These are phyloP conservation scores for Apis laboriosa DNA, from an alignment of 1,140 invertebrate genomes.

Conservation along the genomic window DNA sequence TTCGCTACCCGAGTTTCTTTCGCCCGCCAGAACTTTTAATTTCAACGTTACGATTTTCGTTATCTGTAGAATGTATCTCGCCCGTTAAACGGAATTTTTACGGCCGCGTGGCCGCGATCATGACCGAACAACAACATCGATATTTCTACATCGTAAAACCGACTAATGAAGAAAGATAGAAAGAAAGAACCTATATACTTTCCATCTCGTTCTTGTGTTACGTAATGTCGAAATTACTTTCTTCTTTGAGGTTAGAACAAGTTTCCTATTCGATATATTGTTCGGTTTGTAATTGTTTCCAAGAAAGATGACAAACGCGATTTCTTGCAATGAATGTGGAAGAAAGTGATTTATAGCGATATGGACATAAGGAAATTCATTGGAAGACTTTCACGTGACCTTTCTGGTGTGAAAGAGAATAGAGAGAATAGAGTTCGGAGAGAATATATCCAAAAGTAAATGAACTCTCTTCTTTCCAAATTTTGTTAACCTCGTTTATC, in stretches of 20 bases:
- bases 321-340: background rate
- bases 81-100: background rate
- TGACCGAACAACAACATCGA: background rate
- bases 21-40: background rate
- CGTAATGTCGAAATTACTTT: constrained; percentile 8
- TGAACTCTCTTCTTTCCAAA: no score
- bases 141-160: background rate
- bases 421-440: background rate
- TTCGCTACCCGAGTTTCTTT: background rate
- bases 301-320: background rate
- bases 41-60: background rate
- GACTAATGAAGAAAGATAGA: background rate
- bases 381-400: background rate
- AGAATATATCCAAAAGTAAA: no score
- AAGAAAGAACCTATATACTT: no score
- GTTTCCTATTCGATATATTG: background rate
- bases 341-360: background rate
- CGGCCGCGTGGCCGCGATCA: no score
- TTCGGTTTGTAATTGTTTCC: background rate
- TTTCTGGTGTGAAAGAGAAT: background rate
- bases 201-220: background rate
- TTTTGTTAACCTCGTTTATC: no score
- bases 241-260: background rate
- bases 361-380: no score
- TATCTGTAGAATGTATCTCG: no score